Conservation (phyloP, 2,797 vertebrate genomes). For the Brachymystax lenok region DNA sequence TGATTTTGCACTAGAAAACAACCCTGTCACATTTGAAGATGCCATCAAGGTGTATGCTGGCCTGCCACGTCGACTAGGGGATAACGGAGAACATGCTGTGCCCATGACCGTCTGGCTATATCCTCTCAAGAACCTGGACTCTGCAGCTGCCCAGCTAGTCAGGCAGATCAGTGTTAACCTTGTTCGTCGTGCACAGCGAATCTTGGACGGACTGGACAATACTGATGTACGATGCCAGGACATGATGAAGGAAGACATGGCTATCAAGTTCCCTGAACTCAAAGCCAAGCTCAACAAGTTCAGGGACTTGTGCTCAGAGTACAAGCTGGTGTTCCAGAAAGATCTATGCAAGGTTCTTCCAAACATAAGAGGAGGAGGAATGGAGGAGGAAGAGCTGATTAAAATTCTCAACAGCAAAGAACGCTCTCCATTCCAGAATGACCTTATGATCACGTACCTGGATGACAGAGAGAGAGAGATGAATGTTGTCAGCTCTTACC, state of each 20-base stretch:
- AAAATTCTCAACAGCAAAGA: slow-evolving; percentile 21
- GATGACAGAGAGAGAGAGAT: too few species aligned
- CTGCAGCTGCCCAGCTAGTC: slow-evolving; percentile 44
- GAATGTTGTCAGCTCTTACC: too few species aligned
- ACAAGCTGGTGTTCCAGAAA: slow-evolving; percentile 46
- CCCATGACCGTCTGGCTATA: slow-evolving; percentile 65
- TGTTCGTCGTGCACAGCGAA: slow-evolving; percentile 23
- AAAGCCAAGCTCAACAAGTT: slow-evolving; percentile 12
- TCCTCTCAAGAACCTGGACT: slow-evolving; percentile 55
- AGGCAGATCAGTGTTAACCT: slow-evolving; percentile 48
- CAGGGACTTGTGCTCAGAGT: slow-evolving; percentile 38
- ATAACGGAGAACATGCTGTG: slow-evolving; percentile 46
- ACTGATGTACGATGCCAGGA: too few species aligned
- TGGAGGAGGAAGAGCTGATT: slow-evolving; percentile 29
- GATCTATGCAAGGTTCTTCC: slow-evolving; percentile 40
- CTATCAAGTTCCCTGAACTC: too few species aligned
- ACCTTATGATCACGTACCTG: slow-evolving; percentile 26
- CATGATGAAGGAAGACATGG: too few species aligned
- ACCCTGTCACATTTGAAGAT: slow-evolving; percentile 43
- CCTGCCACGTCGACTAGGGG: slow-evolving; percentile 50
- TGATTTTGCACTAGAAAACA: slow-evolving; percentile 46
- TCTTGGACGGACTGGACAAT: slow-evolving; percentile 55
- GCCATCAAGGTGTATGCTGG: slow-evolving; percentile 54
- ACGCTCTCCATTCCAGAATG: slow-evolving; percentile 32
- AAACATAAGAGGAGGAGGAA: slow-evolving; percentile 34